These are phyloP conservation scores for Clivina fossor DNA, from an alignment of 2,888 invertebrate genomes.

Conservation along the genomic window DNA sequence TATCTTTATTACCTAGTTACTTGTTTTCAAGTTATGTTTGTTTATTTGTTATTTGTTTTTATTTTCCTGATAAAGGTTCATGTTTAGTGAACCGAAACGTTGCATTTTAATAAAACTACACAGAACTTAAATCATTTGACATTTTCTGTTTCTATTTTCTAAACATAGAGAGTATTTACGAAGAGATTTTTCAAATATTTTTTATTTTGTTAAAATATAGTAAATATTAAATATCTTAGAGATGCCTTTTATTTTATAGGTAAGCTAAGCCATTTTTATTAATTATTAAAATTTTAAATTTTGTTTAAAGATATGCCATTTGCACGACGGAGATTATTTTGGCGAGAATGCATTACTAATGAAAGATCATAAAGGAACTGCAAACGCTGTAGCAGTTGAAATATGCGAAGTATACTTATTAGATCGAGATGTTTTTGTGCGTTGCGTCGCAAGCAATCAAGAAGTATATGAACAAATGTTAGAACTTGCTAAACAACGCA, in stretches of 20 bases:
- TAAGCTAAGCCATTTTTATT: no score
- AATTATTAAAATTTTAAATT: no score
- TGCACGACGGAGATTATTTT: slow-evolving; percentile 55
- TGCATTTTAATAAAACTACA: no score
- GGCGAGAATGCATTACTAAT: slow-evolving; percentile 54
- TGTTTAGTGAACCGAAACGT: no score
- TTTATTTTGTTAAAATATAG: slow-evolving; percentile 4
- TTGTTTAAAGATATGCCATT: slow-evolving; percentile 54
- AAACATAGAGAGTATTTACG: neutral
- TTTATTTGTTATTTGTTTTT: no score
- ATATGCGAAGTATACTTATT: slow-evolving; percentile 53
- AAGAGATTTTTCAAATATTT: neutral
- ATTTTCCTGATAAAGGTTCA: no score
- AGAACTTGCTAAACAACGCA: neutral
- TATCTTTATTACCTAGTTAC: no score
- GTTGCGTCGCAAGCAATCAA: neutral
- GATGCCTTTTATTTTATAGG: no score
- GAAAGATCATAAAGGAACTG: slow-evolving; percentile 50
- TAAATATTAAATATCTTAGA: slow-evolving; percentile 30
- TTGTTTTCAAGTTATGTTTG: no score
- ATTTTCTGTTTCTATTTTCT: slow-evolving; percentile 3
- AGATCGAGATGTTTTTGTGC: slow-evolving; percentile 2
- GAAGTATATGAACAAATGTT: neutral
- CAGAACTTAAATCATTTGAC: no score
- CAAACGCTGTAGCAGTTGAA: slow-evolving; percentile 53